Percentiles rank a stretch among this genome's conserved stretches.
Conservation (phyloP, 2,113 vertebrate genomes). For the Mobula hypostoma region DNA sequence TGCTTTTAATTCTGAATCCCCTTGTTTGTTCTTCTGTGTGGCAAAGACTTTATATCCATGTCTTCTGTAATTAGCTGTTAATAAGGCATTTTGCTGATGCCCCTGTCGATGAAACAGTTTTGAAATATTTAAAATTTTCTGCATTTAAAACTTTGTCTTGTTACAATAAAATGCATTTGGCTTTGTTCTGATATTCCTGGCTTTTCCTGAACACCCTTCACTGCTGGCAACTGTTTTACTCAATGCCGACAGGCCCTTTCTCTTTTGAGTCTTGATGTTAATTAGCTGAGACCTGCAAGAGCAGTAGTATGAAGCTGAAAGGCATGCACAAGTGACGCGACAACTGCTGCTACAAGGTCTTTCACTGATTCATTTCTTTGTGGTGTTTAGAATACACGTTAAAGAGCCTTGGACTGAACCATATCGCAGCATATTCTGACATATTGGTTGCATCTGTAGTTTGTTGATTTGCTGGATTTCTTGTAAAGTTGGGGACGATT, state of each 20-base stretch:
- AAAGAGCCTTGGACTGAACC: constrained; percentile 9
- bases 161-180: not conserved
- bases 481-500: constrained; percentile 5
- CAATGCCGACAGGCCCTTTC: not conserved
- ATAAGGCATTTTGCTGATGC: not conserved
- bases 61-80: too few relatives aligned
- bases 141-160: not conserved
- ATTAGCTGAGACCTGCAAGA: constrained; percentile 33
- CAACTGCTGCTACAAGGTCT: constrained; percentile 28
- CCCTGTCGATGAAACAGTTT: not conserved
- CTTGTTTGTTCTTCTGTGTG: not conserved
- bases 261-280: constrained; percentile 20
- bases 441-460: not conserved
- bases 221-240: not conserved
- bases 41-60: not conserved
- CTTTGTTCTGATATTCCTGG: not conserved
- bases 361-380: constrained; percentile 32
- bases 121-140: not conserved
- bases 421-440: not conserved
- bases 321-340: constrained; percentile 3
- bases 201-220: not conserved
- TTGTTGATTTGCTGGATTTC: constrained; percentile 23
- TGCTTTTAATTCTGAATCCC: not conserved
- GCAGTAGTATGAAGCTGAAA: constrained; percentile 21
- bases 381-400: not conserved